Evolutionary conservation across 2,797 vertebrate genomes (phyloP), one percentile per base, ranked within the genome.

Genomic region (Phylloscopus collybita): DNA sequence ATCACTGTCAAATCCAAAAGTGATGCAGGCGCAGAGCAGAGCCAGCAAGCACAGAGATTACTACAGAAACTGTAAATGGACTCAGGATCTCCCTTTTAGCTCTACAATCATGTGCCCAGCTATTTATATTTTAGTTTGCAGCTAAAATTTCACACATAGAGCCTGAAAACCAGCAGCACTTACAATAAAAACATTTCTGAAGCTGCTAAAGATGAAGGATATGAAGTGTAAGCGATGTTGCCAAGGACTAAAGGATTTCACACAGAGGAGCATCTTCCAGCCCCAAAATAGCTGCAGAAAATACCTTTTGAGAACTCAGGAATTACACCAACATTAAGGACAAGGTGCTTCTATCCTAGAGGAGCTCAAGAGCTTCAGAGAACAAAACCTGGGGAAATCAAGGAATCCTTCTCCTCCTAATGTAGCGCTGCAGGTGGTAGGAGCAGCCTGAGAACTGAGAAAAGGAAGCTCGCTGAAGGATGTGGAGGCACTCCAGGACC

Each of bases 11-110:
- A 49, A 56, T 11, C 42, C 29, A 45, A 51, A 49, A 32, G 3
- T 15, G 57, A 53, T 23, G n/a, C 47, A 34, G 75, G 62, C 0
- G 0, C n/a, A 53, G 59, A 49, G 65, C 70, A 88, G 49, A 90
- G 36, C 42, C 44, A 45, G 34, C 0, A 1, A 59, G 54, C 57
- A 66, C 26, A 23, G 45, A 81, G 15, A 59, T 0, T 0, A 47
- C 50, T 67, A 26, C 27, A 29, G 42, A 20, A 94, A 60, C 42
- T 8, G 0, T 15, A 67, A 71, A 71, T 3, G 56, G 30, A 56
- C 30, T 54, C 30, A n/a, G 61, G 26, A 79, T 53, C 38, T 42
- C 71, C 76, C 69, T 65, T 15, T 86, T 16, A 69, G 12, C 42
- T 57, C 78, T 70, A 6, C 6, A 84, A 16, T 19, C 26, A 38